phyloP scores from a whole-genome alignment of 2,797 vertebrate genomes.

The Esox masquinongy region DNA sequence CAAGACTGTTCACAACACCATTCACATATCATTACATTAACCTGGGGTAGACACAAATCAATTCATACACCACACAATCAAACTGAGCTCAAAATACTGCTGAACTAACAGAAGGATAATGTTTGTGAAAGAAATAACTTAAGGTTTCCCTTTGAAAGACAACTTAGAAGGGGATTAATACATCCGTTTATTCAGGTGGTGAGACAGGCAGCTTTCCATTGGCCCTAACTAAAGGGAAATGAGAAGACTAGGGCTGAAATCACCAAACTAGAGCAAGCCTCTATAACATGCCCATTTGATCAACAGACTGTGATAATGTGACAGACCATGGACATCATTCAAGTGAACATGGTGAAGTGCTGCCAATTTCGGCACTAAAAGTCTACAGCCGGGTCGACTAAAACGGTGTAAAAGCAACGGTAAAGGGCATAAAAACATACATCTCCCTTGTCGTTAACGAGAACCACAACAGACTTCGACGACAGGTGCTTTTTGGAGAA shows the following conservation, averaged over 20 bases:
- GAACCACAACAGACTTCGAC: too few species aligned
- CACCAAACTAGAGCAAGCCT: too few species aligned
- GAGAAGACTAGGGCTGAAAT: neutral
- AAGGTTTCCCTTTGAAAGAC: conserved; percentile 6
- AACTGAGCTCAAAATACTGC: conserved; percentile 48
- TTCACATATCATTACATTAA: conserved; percentile 17
- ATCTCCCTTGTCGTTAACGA: too few species aligned
- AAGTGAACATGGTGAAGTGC: too few species aligned
- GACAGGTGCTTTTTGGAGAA: too few species aligned
- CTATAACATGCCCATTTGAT: too few species aligned
- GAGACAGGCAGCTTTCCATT: neutral
- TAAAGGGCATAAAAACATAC: too few species aligned
- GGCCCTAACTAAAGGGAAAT: neutral
- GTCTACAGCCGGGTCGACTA: too few species aligned
- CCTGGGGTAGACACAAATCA: neutral
- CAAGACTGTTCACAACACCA: conserved; percentile 20
- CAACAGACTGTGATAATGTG: too few species aligned
- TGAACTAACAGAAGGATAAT: conserved; percentile 43
- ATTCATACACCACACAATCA: conserved; percentile 26
- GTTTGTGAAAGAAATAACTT: conserved; percentile 50
- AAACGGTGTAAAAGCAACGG: too few species aligned
- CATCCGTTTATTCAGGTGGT: neutral
- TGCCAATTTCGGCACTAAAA: too few species aligned
- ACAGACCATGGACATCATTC: too few species aligned
- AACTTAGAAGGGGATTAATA: neutral